These are phyloP conservation scores for Potorous gilbertii DNA, from an alignment of 2,797 vertebrate genomes.

Conservation along the genomic window DNA sequence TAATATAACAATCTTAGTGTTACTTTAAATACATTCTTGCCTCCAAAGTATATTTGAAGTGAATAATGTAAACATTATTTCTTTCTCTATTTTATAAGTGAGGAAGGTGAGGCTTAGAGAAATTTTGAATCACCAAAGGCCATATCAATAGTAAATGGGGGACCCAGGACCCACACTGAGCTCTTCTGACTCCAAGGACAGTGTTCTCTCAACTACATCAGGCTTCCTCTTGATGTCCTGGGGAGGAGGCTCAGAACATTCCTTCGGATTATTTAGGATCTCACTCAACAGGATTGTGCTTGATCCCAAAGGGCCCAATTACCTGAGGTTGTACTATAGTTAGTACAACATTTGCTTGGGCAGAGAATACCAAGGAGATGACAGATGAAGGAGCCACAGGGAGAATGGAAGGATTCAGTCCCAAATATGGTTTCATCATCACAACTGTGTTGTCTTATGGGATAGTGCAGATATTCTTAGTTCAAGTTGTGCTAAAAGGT, in stretches of 20 bases:
- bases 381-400: neutral
- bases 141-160: neutral
- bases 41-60: neutral
- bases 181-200: neutral
- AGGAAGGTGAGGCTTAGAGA: neutral
- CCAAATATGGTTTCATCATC: neutral
- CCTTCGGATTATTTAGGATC: neutral
- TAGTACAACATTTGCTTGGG: neutral
- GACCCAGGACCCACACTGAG: neutral
- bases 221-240: neutral
- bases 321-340: neutral
- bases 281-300: slow-evolving; percentile 8
- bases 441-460: neutral
- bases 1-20: neutral
- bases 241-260: neutral
- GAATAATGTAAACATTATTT: neutral
- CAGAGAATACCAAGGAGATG: neutral
- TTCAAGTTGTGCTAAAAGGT: neutral
- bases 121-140: neutral
- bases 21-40: neutral
- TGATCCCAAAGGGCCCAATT: slow-evolving; percentile 27
- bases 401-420: neutral
- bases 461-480: neutral
- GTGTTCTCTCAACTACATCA: neutral
- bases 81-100: neutral